These are phyloP conservation scores for Nothoprocta pentlandii DNA, from an alignment of 2,113 vertebrate genomes.

Conservation along the genomic window DNA sequence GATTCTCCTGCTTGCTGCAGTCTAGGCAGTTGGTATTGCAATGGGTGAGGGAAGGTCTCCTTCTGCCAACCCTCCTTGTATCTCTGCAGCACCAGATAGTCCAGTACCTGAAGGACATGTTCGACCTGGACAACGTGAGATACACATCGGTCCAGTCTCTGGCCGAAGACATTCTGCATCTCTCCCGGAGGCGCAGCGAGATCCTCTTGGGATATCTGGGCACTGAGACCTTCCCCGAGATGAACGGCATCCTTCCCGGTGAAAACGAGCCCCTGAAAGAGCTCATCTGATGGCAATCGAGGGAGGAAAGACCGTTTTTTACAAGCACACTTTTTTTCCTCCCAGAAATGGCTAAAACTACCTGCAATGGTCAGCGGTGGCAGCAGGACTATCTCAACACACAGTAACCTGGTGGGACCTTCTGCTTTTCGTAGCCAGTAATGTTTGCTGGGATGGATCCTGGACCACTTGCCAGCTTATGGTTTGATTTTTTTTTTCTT, in stretches of 20 bases:
- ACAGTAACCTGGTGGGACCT: neutral
- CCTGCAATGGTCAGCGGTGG: neutral
- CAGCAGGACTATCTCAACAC: neutral
- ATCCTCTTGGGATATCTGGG: conserved; percentile 94
- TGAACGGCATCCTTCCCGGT: conserved; percentile 82
- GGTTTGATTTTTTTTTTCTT: conserved; percentile 55
- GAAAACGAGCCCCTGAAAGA: conserved; percentile 58
- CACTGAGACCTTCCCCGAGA: conserved; percentile 74
- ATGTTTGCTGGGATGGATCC: conserved; percentile 59
- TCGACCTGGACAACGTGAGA: conserved; percentile 94
- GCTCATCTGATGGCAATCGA: conserved; percentile 46
- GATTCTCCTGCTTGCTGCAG: neutral
- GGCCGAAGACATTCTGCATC: conserved; percentile 91
- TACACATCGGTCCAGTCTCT: conserved; percentile 86
- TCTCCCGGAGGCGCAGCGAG: conserved; percentile 93
- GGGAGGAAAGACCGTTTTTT: neutral
- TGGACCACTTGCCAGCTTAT: conserved; percentile 63
- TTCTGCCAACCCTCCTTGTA: neutral
- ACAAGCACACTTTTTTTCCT: neutral
- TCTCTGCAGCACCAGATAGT: conserved; percentile 91
- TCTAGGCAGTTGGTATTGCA: neutral
- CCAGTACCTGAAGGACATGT: conserved; percentile 98
- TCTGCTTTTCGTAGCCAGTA: conserved; percentile 32
- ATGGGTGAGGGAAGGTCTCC: neutral
- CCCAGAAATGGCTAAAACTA: neutral